Base-by-base conservation (phyloP, 2,888 invertebrate species). In the Priocnemis perturbator region DNA sequence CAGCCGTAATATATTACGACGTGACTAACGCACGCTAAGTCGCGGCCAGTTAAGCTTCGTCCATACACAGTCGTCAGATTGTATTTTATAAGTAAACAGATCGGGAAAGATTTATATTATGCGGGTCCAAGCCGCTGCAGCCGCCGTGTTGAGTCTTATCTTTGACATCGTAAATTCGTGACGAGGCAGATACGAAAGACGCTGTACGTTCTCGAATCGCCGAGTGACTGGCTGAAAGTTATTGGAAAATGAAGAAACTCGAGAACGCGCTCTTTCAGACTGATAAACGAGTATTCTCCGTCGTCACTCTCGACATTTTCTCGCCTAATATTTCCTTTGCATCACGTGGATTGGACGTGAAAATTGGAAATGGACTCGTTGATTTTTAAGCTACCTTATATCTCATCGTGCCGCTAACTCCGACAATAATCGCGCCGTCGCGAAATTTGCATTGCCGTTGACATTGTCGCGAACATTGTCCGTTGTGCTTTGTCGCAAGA, bases 11-110 rank as follows among this genome's bases (percentile, higher is more conserved):
- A 85, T 85, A 84, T 85, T 83, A 81, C 77, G 69, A 74, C 64
- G 76, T 79, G 80, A 81, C 82, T 73, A 79, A 74, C 76, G 76
- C 79, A 74, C 74, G 69, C 78, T 76, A 75, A 69, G 74, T 74
- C 75, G 76, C 71, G 66, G 23, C 66, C 69, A 62, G 68, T 73
- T 67, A 63, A 64, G 58, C 44, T 44, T 45, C 20, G 20, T 5
- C 60, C 23, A 65, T 73, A 68, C 67, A 66, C 75, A 60, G 66
- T 74, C 74, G 77, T 78, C 80, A 71, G 72, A 81, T 81, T 76
- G 72, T 81, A 77, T 83, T 83, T 83, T 81, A 79, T 79, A 78
- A 79, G 78, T 77, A 81, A 79, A 79, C 77, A 81, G 69, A 71
- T 70, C 70, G 15, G 30, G 26, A 11, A 20, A 59, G 60, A 81